Base-by-base conservation (phyloP, 2,113 vertebrate species). In the Caranx melampygus region DNA sequence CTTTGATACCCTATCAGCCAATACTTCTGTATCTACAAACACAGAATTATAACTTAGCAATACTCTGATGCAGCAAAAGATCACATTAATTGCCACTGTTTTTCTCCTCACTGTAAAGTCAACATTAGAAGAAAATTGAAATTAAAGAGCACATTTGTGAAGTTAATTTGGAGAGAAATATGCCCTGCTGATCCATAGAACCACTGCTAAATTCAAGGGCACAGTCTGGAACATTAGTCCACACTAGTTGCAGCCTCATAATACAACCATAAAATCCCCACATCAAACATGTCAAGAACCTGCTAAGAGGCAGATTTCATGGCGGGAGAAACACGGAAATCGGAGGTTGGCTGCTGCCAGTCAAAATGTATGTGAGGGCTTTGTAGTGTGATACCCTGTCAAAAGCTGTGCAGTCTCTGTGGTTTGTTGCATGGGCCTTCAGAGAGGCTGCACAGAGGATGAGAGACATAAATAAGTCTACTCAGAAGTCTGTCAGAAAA, bases 391-490 rank as follows among this genome's bases (percentile, higher is more conserved):
- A 88, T 85, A 82, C 60, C 81, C 87, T 89, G 88, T 92, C 89
- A 89, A 72, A 83, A 79, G 77, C 82, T 72, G 55, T 51, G 81
- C 83, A 81, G 81, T 66, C 92, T 87, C 83, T 63, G 82, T 84
- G 89, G 89, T 91, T 86, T 90, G 89, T 72, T 78, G 82, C 80
- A 81, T 12, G 58, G 75, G 75, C 76, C 90, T 82, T 91, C 89
- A 86, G 81, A 91, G 87, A 82, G 83, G 76, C 68, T 67, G 74
- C 70, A 77, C 40, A 80, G 59, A 82, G 72, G 81, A 89, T 88
- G 88, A 91, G 82, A 89, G 81, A 83, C 84, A 85, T 91, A 91
- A 93, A 92, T 88, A 91, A 82, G 84, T 89, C 76, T 85, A 63
- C 71, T 85, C 40, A 42, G 40, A 42, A 42, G 40, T 42, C 83